Evolutionary conservation across 2,113 vertebrate species (phyloP).

Genomic region (Ascaphus truei): DNA sequence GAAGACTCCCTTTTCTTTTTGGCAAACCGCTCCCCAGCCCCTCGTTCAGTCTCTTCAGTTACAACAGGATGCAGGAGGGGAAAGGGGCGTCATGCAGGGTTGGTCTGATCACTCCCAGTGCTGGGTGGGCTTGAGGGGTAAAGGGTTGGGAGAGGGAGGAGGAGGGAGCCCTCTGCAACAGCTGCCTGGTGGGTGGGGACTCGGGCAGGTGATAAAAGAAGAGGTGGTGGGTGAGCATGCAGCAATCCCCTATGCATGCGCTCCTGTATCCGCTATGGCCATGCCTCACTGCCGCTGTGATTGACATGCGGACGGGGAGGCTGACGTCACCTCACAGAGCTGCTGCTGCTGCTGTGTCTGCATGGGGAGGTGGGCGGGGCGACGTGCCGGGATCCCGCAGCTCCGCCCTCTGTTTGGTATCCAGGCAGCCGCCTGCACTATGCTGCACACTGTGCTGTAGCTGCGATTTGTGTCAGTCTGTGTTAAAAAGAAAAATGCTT

Average conservation of each 20-base stretch:
- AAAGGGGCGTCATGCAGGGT: neutral
- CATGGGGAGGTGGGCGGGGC: neutral
- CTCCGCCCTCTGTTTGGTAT: neutral
- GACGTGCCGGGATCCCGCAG: neutral
- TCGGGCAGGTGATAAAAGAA: no score
- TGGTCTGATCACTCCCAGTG: neutral
- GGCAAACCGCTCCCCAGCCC: constrained; percentile 1
- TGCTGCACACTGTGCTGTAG: no score
- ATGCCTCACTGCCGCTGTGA: neutral
- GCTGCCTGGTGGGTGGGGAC: no score
- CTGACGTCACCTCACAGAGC: constrained; percentile 14
- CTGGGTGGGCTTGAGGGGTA: no score
- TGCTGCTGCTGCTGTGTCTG: neutral
- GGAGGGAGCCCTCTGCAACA: no score
- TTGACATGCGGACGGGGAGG: constrained; percentile 9
- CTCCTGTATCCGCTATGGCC: neutral
- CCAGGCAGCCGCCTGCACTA: neutral
- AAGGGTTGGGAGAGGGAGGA: no score
- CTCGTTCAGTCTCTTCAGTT: neutral
- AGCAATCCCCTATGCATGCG: neutral
- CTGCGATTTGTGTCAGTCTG: no score
- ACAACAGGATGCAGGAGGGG: constrained; percentile 3
- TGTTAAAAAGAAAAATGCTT: no score
- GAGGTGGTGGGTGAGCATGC: neutral
- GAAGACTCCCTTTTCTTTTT: neutral